Base-by-base conservation (phyloP, 2,888 invertebrate species). In the Hemithea aestivaria region DNA sequence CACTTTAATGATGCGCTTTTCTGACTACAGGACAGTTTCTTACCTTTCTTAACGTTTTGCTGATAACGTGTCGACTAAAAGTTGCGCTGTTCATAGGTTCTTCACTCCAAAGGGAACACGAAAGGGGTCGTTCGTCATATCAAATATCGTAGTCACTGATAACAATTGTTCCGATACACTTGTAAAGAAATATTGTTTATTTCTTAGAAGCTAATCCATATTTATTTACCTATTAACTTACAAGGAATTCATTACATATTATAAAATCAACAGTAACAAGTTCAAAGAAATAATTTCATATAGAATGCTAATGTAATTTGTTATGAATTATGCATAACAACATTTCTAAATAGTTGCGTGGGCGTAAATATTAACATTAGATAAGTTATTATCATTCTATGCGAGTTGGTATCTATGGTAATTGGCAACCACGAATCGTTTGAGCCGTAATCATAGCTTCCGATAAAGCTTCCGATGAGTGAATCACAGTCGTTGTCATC, bases 381-480 rank as follows among this genome's bases (percentile, higher is more conserved):
- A 16, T 16, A 33, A 10, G 24, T 25, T 39, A 39, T 39, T 28
- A 9, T 10, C 24, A 16, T 34, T 30, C 39, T 22, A 23, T 26
- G 22, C 16, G 0, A 8, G 9, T 24, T 30, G 23, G 6, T 30
- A 7, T 26, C 25, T 27, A 6, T 35, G 12, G 23, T 7, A 30
- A 31, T 24, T 6, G 7, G 10, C 16, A 16, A 16, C 16, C 16
- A 5, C 25, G 20, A 34, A 25, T 31, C 27, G 27, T 35, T 21
- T 9, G 10, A 30, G 7, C 11, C 9, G 25, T 21, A 35, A 41
- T 42, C 44, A 12, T 10, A 10, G 35, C 47, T 41, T 41, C 48
- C 56, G 57, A 56, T 48, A 21, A 47, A 54, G 47, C 60, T 60
- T 58, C 44, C 55, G 56, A 57, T 62, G 35, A 47, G 27, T 27